These are phyloP conservation scores for Chaetodon auriga DNA, from an alignment of 2,113 vertebrate genomes.

Conservation along the genomic window DNA sequence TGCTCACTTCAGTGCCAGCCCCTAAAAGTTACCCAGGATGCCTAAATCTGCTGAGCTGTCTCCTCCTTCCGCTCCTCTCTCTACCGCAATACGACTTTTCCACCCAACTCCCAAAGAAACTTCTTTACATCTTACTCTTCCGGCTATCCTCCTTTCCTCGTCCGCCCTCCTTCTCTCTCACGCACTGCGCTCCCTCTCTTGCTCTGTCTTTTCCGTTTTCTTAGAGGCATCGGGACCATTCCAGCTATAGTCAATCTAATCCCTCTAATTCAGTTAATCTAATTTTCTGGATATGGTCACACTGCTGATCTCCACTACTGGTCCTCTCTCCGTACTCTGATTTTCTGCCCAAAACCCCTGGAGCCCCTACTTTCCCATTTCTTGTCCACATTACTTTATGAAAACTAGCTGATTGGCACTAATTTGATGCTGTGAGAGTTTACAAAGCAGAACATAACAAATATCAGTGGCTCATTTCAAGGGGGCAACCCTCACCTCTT, in stretches of 20 bases:
- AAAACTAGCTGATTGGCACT: conserved; percentile 37
- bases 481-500: background rate
- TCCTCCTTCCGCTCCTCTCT: conserved; percentile 49
- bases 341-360: conserved; percentile 52
- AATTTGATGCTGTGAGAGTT: conserved; percentile 27
- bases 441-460: background rate
- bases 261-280: conserved; percentile 81
- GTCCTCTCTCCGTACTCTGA: conserved; percentile 28
- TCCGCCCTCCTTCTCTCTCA: background rate
- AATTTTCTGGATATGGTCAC: conserved; percentile 75
- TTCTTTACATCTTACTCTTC: conserved; percentile 55
- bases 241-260: conserved; percentile 76
- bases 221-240: conserved; percentile 66
- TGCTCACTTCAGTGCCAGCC: conserved; percentile 69
- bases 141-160: conserved; percentile 17
- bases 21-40: conserved; percentile 75
- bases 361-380: conserved; percentile 40
- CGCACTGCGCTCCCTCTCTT: conserved; percentile 16
- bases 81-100: conserved; percentile 77
- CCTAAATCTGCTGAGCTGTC: conserved; percentile 82
- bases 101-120: conserved; percentile 60
- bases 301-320: conserved; percentile 63
- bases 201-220: conserved; percentile 52
- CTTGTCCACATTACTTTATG: conserved; percentile 13
- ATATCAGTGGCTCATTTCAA: background rate